These are phyloP conservation scores for Phengaris alcon DNA, from an alignment of 2,888 invertebrate genomes.

Conservation along the genomic window DNA sequence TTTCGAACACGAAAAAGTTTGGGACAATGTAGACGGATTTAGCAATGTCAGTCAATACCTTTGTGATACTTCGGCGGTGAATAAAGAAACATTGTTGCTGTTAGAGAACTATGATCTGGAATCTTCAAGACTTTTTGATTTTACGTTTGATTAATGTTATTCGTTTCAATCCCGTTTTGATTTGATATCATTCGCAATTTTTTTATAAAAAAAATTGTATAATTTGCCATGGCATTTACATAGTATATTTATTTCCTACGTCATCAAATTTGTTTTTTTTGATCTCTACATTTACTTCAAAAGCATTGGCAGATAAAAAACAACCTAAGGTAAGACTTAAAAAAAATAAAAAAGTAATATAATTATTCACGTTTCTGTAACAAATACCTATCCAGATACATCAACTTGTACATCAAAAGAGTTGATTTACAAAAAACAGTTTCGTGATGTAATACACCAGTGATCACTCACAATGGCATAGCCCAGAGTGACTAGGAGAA, in stretches of 20 bases:
- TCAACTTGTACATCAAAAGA: conserved; percentile 49
- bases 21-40: conserved; percentile 50
- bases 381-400: conserved; percentile 31
- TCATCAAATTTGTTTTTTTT: no score
- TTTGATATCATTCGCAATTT: background rate
- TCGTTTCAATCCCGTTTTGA: background rate
- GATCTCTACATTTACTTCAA: no score
- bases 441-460: conserved; percentile 63
- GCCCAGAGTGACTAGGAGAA: conserved; percentile 76
- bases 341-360: background rate
- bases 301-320: background rate
- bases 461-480: conserved; percentile 74
- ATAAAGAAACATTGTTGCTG: conserved; percentile 1
- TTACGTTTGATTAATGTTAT: background rate
- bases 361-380: background rate
- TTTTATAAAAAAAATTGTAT: background rate
- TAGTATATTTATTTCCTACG: no score
- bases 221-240: no score
- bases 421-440: conserved; percentile 62
- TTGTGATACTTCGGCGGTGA: conserved; percentile 9
- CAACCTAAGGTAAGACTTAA: background rate
- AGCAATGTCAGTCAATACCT: conserved; percentile 28
- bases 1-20: conserved; percentile 42
- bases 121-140: background rate
- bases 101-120: background rate